phyloP scores from a whole-genome alignment of 1,140 invertebrate species.

The Lutraria rhynchaena region DNA sequence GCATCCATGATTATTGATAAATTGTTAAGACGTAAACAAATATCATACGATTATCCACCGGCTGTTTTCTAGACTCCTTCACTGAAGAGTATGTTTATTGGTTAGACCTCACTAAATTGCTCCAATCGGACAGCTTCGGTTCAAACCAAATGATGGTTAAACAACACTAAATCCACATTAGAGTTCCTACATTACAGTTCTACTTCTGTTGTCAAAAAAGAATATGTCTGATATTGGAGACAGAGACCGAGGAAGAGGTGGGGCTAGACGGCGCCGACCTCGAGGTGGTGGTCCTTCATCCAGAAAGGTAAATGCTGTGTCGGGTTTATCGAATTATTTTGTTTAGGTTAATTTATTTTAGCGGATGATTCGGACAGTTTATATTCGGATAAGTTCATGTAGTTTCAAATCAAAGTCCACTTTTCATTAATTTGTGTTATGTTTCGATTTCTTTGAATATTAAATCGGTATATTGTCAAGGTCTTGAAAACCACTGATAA shows the following conservation, averaged over 20 bases:
- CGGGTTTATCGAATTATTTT: background rate
- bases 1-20: constrained; percentile 54
- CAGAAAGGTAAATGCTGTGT: background rate
- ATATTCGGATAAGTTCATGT: background rate
- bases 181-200: no score
- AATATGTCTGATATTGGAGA: constrained; percentile 9
- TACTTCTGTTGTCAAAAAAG: no score
- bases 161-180: no score
- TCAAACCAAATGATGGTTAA: no score
- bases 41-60: no score
- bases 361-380: background rate
- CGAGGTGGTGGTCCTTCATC: constrained; percentile 9
- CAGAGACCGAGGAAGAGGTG: constrained; percentile 23
- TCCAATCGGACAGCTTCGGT: no score
- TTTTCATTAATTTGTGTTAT: background rate
- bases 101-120: no score
- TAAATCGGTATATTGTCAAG: background rate
- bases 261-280: background rate
- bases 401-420: background rate
- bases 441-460: background rate
- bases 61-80: no score
- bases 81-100: no score
- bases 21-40: no score
- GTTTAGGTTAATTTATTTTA: no score
- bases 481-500: background rate